phyloP scores from a whole-genome alignment of 2,888 invertebrate genomes.

The Hermodice carunculata region DNA sequence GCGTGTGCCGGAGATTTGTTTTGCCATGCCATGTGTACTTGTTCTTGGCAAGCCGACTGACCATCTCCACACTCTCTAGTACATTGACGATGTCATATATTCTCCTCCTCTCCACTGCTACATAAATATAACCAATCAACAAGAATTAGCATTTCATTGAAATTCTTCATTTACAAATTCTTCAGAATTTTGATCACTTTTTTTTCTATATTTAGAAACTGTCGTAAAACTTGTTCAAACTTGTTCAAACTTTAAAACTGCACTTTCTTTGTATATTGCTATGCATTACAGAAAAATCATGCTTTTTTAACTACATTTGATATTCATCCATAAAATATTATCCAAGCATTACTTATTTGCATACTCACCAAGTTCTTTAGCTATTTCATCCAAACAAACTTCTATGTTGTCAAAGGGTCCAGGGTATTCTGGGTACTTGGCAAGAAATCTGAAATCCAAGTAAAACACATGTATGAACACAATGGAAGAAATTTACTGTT shows the following conservation, averaged over 20 bases:
- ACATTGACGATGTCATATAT: slow-evolving; percentile 84
- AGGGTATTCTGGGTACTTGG: slow-evolving; percentile 62
- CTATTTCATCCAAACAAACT: slow-evolving; percentile 78
- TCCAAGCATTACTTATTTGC: background rate
- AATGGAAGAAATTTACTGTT: too few relatives aligned
- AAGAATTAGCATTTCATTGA: background rate
- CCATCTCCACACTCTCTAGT: slow-evolving; percentile 80
- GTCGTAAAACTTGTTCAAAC: too few relatives aligned
- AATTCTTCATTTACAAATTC: too few relatives aligned
- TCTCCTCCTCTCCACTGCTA: slow-evolving; percentile 76
- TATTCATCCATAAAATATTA: too few relatives aligned
- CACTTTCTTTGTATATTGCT: too few relatives aligned
- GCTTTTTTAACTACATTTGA: too few relatives aligned
- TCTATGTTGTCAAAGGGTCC: slow-evolving; percentile 68
- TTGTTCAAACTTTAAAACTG: too few relatives aligned
- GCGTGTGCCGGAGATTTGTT: slow-evolving; percentile 74
- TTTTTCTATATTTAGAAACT: too few relatives aligned
- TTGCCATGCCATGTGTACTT: slow-evolving; percentile 80
- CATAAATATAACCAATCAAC: background rate
- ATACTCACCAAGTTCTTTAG: slow-evolving; percentile 73
- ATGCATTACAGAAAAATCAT: too few relatives aligned
- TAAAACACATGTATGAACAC: too few relatives aligned
- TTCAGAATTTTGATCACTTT: too few relatives aligned
- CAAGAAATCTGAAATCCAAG: slow-evolving; percentile 56
- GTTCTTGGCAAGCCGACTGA: slow-evolving; percentile 76